A percentile compares a stretch with the other conserved stretches of the same genome.
Evolutionary conservation across 2,797 vertebrate species (phyloP).

Genomic region (Iguana delicatissima): DNA sequence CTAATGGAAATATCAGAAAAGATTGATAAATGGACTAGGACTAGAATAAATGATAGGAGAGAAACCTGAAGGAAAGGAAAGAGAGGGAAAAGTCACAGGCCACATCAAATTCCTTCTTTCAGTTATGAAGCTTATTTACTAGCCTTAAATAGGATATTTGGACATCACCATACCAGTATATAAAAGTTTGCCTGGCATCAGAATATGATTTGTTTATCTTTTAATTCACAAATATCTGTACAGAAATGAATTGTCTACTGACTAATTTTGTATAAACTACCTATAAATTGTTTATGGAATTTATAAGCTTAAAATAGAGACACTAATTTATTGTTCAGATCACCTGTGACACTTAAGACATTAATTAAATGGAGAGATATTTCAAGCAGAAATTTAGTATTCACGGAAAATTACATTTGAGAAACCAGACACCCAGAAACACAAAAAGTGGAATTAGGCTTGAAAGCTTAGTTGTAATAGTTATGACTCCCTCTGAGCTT

Average conservation of each 20-base stretch:
- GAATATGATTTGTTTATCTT: neutral
- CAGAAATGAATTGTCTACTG: constrained; percentile 18
- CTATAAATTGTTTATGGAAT: constrained; percentile 18
- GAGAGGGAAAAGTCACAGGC: neutral
- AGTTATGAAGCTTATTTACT: neutral
- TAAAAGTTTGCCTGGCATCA: neutral
- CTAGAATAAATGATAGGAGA: neutral
- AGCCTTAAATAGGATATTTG: neutral
- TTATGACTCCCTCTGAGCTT: neutral
- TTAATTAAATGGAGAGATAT: constrained; percentile 16
- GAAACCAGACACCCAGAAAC: constrained; percentile 21
- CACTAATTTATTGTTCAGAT: constrained; percentile 31
- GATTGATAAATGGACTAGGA: neutral
- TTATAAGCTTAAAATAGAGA: constrained; percentile 13
- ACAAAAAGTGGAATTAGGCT: constrained; percentile 26
- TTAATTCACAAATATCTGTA: constrained; percentile 5
- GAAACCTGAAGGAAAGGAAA: neutral
- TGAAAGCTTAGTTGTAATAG: constrained; percentile 3
- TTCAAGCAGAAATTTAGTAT: constrained; percentile 22
- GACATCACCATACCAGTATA: neutral
- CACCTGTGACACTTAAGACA: constrained; percentile 12
- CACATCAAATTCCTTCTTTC: neutral
- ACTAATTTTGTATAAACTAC: constrained; percentile 30
- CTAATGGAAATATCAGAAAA: neutral
- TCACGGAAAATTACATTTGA: constrained; percentile 37